Percentiles rank a stretch among this genome's conserved stretches.
Evolutionary conservation across 2,888 invertebrate species (phyloP).

Genomic region (Brachylomia viminalis): DNA sequence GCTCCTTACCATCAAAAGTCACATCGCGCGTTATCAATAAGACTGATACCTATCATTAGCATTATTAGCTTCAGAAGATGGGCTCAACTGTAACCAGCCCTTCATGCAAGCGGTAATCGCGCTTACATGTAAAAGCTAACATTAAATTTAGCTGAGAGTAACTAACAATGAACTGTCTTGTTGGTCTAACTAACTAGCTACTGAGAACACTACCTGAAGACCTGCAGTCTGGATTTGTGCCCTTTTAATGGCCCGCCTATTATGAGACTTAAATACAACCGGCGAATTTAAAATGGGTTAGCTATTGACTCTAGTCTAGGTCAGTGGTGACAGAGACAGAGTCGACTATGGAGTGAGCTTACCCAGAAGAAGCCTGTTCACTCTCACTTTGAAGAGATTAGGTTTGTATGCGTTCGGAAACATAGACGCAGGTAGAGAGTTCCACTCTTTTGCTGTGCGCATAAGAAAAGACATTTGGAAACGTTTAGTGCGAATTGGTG

Average conservation of each 20-base stretch:
- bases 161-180: not conserved
- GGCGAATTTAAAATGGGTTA: not conserved
- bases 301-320: too few relatives aligned
- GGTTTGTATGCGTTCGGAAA: too few relatives aligned
- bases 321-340: too few relatives aligned
- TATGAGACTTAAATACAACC: not conserved
- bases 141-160: too few relatives aligned
- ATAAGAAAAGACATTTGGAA: too few relatives aligned
- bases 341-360: too few relatives aligned
- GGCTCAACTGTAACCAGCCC: not conserved
- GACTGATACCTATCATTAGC: not conserved
- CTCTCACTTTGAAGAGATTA: too few relatives aligned
- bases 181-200: not conserved
- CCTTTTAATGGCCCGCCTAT: not conserved
- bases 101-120: not conserved
- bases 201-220: not conserved
- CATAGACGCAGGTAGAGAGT: too few relatives aligned
- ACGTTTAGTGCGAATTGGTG: too few relatives aligned
- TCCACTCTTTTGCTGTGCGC: too few relatives aligned
- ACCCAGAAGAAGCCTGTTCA: too few relatives aligned
- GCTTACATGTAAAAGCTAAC: too few relatives aligned
- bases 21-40: not conserved
- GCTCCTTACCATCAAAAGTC: not conserved
- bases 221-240: not conserved
- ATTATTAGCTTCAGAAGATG: not conserved